Percentiles rank a stretch among this genome's conserved stretches.
phyloP scores from a whole-genome alignment of 1,140 invertebrate species.

The Eciton burchellii region DNA sequence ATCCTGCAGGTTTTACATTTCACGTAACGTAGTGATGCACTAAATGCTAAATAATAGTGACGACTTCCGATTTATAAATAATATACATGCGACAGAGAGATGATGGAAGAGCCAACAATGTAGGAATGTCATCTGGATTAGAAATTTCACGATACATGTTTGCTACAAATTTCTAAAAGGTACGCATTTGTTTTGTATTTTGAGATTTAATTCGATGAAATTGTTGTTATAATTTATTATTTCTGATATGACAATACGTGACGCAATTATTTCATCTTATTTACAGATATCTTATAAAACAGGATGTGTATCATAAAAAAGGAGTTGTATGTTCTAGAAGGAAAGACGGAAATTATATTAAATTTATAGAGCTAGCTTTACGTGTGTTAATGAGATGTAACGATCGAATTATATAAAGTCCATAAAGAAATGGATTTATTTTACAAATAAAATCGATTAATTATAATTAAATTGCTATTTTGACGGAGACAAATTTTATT shows the following conservation, averaged over 20 bases:
- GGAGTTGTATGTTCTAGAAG: not conserved
- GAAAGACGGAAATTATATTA: not conserved
- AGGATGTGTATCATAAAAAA: not conserved
- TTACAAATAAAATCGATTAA: not conserved
- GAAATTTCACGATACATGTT: slow-evolving; percentile 30
- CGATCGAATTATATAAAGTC: not conserved
- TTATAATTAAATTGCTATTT: not conserved
- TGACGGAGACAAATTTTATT: slow-evolving; percentile 5
- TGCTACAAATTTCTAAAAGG: slow-evolving; percentile 12
- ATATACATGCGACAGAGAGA: not conserved
- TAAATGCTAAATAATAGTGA: slow-evolving; percentile 7
- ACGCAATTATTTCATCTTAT: slow-evolving; percentile 8
- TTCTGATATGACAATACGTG: not conserved
- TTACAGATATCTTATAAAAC: not conserved
- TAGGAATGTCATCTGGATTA: slow-evolving; percentile 4
- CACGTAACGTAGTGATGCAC: not conserved
- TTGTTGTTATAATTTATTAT: slow-evolving; percentile 31
- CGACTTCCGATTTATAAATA: not conserved
- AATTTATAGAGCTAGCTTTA: not conserved
- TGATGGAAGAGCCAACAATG: not conserved
- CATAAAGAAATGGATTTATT: not conserved
- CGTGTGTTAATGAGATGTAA: slow-evolving; percentile 14
- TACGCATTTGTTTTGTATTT: slow-evolving; percentile 36
- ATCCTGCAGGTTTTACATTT: not conserved
- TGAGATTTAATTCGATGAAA: not conserved